These are phyloP conservation scores for Imbricaverruca yamaguchii DNA, from an alignment of 2,888 invertebrate genomes.

Conservation along the genomic window DNA sequence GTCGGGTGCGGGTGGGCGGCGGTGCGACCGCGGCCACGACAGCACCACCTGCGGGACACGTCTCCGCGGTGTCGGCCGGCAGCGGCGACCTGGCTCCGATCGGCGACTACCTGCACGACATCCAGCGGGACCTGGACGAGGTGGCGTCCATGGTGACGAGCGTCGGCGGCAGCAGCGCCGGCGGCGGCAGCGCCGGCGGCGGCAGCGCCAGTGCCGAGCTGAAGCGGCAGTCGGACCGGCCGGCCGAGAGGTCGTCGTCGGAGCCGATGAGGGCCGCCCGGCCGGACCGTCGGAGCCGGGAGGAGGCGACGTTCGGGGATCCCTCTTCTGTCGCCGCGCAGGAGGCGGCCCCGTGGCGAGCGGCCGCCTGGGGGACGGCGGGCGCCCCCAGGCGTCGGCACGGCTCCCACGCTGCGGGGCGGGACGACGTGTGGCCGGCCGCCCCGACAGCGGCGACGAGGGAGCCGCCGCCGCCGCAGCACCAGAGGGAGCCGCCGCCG, in stretches of 20 bases:
- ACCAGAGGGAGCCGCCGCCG: too few relatives aligned
- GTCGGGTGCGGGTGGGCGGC: neutral
- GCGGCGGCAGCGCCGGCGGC: neutral
- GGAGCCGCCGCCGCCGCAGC: too few relatives aligned
- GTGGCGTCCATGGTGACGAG: neutral
- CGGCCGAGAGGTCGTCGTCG: neutral
- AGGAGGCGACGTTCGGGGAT: too few relatives aligned
- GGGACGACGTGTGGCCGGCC: too few relatives aligned
- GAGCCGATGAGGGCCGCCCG: neutral
- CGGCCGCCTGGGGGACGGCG: neutral
- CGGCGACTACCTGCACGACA: neutral
- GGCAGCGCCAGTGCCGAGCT: neutral
- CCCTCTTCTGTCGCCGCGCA: neutral
- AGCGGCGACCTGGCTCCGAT: neutral
- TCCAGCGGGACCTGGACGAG: neutral
- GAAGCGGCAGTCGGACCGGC: neutral
- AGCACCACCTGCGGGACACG: too few relatives aligned
- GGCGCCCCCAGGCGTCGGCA: neutral
- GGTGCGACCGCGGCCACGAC: neutral
- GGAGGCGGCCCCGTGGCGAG: neutral
- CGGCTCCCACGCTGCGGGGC: neutral
- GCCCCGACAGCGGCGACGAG: too few relatives aligned
- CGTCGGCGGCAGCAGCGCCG: neutral
- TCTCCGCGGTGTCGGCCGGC: neutral
- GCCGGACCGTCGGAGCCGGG: too few relatives aligned